Evolutionary conservation across 2,113 vertebrate species (phyloP), one percentile per base, ranked within the genome.

Genomic region (Fulmarus glacialis): DNA sequence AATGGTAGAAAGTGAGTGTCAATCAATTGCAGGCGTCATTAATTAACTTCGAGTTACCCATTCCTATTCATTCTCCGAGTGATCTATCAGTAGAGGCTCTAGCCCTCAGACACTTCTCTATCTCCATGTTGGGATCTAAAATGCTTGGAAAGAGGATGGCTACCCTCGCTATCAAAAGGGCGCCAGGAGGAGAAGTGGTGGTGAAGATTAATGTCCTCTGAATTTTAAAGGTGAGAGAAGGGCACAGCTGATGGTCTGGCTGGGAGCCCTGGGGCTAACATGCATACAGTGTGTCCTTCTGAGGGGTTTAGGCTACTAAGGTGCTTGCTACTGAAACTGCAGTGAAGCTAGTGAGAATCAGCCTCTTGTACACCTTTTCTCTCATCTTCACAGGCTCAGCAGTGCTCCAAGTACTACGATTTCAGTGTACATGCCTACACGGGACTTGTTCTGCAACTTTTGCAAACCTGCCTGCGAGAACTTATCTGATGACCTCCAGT

Each of bases 401-500:
- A 16, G 23, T 16, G 27, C 47, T 52, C 32, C 27, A 16, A 12
- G 52, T 1, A 16, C n/a, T 5, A 9, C 0, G 0, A 19, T 30
- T 24, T 36, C 67, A 23, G 34, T 2, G 8, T 4, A 16, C 3
- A 0, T 9, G 21, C 58, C 75, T 32, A 4, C 12, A 15, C 1
- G 1, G 15, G 42, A 82, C 24, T 15, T 19, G 12, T 15, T 20
- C 47, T 38, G 8, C 38, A 62, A 7, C 30, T 26, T 14, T 2
- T 4, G 21, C 83, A 73, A 13, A 40, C 30, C 29, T 5, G 30
- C 38, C 48, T 48, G 15, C 2, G 20, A 62, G n/a, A 47, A 20
- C 55, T 60, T 5, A 5, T 1, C 32, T 21, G 82, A 8, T 14
- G 26, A 47, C 71, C 56, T 43, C 43, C 68, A 43, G 59, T 3